Evolutionary conservation across 2,888 invertebrate species (phyloP), one percentile per base, ranked within the genome.

Genomic region (Morpho deidamia): DNA sequence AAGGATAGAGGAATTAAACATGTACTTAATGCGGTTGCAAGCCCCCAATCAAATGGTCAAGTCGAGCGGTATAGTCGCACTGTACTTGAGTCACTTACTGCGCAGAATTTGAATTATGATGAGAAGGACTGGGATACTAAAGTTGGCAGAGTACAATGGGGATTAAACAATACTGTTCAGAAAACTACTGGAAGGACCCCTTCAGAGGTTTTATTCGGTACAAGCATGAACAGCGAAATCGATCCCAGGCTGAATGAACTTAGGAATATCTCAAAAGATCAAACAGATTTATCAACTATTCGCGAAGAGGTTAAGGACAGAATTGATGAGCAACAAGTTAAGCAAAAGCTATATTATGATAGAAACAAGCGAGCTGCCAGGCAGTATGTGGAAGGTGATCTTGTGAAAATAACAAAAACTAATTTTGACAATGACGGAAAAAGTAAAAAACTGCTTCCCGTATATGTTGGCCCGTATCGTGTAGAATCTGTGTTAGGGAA

Each of bases 101-200:
- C 69, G 1, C 62, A 70, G 47, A 66, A 51, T 35, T 3, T 61
- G 9, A 51, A 65, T n/a, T 53, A 59, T 34, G 57, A 66, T 39
- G 74, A 72, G 51, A 71, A 67, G 33, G 62, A 61, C 42, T 78
- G 78, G 75, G 73, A 76, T 62, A 57, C 63, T 46, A 64, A 74
- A 14, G 48, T 77, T 14, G 64, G 66, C 11, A 55, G 44, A 65
- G 48, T 64, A 8, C 67, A 65, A 41, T 65, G 65, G 64, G 64
- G 64, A 1, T 44, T 66, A 1, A 65, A 74, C 46, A 74, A 72
- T 51, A 67, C 68, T 2, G 39, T 59, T 4, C 65, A 66, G 43
- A 59, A 62, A 55, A 55, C 63, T 3, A 66, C 59, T 34, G 65
- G 69, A 32, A 63, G 53, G 51, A 58, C 62, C 2, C 62, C 64